Percentiles rank a stretch among this genome's conserved stretches.
These are phyloP conservation scores for Epizoanthus ramosus DNA, from an alignment of 92 coral and sea anemone genomes.

Conservation along the genomic window DNA sequence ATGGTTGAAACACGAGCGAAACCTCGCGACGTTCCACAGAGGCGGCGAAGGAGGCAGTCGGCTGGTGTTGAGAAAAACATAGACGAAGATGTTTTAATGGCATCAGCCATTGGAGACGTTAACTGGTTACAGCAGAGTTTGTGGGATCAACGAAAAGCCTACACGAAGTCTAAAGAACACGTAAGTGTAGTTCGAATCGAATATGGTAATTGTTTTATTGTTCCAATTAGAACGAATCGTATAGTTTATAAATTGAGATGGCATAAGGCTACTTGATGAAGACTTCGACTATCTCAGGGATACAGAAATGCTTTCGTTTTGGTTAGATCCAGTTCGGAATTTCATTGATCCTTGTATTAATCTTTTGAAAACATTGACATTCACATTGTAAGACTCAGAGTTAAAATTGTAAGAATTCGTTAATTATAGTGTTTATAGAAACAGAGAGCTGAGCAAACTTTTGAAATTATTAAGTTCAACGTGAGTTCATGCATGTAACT, in stretches of 20 bases:
- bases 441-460: too few relatives aligned
- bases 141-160: conserved; percentile 71
- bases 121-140: conserved; percentile 95
- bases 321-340: background rate
- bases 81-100: conserved; percentile 94
- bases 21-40: conserved; percentile 57
- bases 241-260: background rate
- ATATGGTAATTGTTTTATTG: background rate
- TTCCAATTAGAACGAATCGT: conserved; percentile 35
- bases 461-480: too few relatives aligned
- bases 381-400: too few relatives aligned
- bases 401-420: too few relatives aligned
- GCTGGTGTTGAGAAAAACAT: conserved; percentile 69
- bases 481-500: background rate
- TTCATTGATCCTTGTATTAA: background rate
- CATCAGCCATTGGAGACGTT: conserved; percentile 94
- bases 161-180: conserved; percentile 77
- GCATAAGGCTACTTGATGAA: background rate
- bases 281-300: too few relatives aligned
- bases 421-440: too few relatives aligned
- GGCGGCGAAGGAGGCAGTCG: conserved; percentile 81
- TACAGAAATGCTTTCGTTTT: background rate
- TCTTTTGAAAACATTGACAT: too few relatives aligned
- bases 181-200: conserved; percentile 47
- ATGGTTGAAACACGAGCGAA: conserved; percentile 19